Evolutionary conservation across 2,113 vertebrate genomes (phyloP), one percentile per base, ranked within the genome.

Genomic region (Uria aalge): DNA sequence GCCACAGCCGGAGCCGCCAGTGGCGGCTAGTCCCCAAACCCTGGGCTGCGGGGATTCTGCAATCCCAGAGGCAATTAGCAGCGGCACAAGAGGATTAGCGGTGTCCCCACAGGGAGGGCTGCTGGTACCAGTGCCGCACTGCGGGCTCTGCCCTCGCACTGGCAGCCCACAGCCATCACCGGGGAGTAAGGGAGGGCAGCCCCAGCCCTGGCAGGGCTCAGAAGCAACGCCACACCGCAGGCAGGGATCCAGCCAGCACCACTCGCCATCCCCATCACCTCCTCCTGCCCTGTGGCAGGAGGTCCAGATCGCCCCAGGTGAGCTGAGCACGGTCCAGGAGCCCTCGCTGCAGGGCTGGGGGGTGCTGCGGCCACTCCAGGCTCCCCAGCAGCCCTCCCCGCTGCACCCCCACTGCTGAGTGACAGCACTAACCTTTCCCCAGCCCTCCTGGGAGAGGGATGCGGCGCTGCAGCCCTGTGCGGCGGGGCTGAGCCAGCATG

Each of bases 361-460:
- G 29, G 14, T 36, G 81, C 66, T 93, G 68, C 13, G 1, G 38
- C 41, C 1, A 3, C 3, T 5, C 9, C 8, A 11, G 38, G 56
- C 36, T 63, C 63, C 59, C 63, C 5, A 0, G 59, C 36, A 93
- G 68, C 68, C 32, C 72, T 69, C 59, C 24, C 60, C 1, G 1
- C 85, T 62, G 57, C 57, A 66, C 60, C 30, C 40, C 32, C 4
- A 47, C 82, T 57, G 74, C 63, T 96, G 91, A 94, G 48, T 94
- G 94, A 94, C 83, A 96, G 94, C 71, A 27, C 32, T 96, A 90
- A 97, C 91, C 97, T 96, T 90, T 92, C 41, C 48, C 38, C 29
- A 56, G 68, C 47, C 85, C 78, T 47, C 79, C 8, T 0, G 1
- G 55, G 81, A 94, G 78, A 82, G 9, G 48, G 43, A 93, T 60